These are phyloP conservation scores for Hippopotamyrus pictus DNA, from an alignment of 2,797 vertebrate genomes.

Conservation along the genomic window DNA sequence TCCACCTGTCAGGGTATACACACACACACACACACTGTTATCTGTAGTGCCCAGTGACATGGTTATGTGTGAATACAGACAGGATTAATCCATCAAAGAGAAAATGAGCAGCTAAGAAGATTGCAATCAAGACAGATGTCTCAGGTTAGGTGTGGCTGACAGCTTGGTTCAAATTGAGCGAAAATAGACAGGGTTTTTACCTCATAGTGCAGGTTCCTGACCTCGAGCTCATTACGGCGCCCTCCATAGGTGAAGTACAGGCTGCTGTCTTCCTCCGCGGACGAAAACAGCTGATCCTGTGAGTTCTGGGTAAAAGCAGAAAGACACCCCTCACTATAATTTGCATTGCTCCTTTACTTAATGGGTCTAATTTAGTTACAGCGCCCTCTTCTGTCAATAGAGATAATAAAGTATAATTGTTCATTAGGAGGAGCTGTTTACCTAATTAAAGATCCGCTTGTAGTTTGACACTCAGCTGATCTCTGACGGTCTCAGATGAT, in stretches of 20 bases:
- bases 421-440: neutral
- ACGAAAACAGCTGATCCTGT: constrained; percentile 69
- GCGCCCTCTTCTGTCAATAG: neutral
- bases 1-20: constrained; percentile 64
- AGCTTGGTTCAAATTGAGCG: neutral
- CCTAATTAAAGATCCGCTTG: neutral
- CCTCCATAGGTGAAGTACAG: constrained; percentile 93
- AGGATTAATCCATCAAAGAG: neutral
- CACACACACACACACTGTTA: neutral
- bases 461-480: neutral
- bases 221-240: constrained; percentile 76
- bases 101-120: neutral
- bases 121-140: neutral
- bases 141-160: neutral
- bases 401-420: neutral
- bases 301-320: constrained; percentile 36
- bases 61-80: neutral
- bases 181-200: constrained; percentile 49
- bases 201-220: constrained; percentile 83
- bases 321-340: neutral
- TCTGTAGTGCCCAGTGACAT: neutral
- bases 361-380: neutral
- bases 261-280: constrained; percentile 80
- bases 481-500: neutral
- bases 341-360: neutral